Conservation (phyloP, 2,888 invertebrate genomes). For the Pyrgus malvae region DNA sequence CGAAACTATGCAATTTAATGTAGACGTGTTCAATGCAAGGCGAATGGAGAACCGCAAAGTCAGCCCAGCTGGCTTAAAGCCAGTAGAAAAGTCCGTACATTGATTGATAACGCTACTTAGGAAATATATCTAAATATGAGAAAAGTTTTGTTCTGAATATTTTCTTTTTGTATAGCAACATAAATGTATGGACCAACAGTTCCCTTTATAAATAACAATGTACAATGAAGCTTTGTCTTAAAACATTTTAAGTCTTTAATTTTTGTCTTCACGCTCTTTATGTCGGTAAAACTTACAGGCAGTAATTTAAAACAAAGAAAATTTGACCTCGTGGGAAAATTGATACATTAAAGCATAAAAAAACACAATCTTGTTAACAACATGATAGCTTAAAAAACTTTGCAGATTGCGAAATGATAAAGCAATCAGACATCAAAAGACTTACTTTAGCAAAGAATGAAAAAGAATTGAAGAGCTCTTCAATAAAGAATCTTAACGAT, state of each 20-base stretch:
- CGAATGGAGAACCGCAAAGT: slow-evolving; percentile 5
- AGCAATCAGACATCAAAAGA: neutral
- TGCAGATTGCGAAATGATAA: slow-evolving; percentile 4
- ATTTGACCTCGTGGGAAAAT: neutral
- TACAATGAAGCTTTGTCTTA: no score
- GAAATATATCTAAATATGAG: neutral
- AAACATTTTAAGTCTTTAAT: no score
- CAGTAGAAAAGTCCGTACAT: neutral
- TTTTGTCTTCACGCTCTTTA: no score
- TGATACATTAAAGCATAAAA: neutral
- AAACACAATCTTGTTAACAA: neutral
- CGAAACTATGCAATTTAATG: slow-evolving; percentile 16
- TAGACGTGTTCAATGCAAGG: slow-evolving; percentile 15
- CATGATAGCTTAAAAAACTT: neutral
- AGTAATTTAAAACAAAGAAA: no score
- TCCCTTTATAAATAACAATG: no score
- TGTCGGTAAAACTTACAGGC: no score
- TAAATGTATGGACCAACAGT: no score
- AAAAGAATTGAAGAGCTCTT: neutral
- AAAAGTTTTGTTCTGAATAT: no score
- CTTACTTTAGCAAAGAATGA: neutral
- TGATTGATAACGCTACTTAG: slow-evolving; percentile 1
- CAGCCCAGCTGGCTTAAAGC: neutral
- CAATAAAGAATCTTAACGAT: slow-evolving; percentile 6
- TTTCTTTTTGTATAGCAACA: no score